phyloP scores from a whole-genome alignment of 2,888 invertebrate genomes.

The Archips crataeganus region DNA sequence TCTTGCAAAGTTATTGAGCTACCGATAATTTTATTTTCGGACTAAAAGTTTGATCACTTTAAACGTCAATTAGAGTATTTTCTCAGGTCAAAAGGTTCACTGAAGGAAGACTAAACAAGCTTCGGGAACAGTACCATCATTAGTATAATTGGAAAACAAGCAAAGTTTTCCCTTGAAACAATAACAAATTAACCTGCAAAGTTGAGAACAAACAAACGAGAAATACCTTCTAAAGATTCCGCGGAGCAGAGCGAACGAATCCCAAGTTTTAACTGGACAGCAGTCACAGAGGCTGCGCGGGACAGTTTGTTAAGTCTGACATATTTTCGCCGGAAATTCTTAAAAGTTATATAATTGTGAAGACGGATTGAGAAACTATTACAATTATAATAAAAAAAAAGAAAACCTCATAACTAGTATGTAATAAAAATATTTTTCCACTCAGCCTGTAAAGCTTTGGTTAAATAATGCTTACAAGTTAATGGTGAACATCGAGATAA shows the following conservation, averaged over 20 bases:
- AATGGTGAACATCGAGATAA: too few species aligned
- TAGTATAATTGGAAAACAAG: conserved; percentile 41
- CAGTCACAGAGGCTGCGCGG: conserved; percentile 11
- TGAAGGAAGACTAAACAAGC: conserved; percentile 6
- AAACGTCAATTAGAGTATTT: conserved; percentile 16
- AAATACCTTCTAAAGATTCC: conserved; percentile 38
- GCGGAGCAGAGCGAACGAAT: conserved; percentile 13
- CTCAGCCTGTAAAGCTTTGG: too few species aligned
- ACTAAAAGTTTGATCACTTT: neutral
- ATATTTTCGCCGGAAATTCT: neutral
- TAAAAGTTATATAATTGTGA: neutral
- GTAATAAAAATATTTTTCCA: too few species aligned
- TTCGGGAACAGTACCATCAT: conserved; percentile 31
- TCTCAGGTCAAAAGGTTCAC: conserved; percentile 15
- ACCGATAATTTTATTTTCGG: conserved; percentile 1
- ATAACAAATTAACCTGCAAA: conserved; percentile 40
- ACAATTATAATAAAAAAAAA: neutral
- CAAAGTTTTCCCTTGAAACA: conserved; percentile 32
- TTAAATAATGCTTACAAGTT: too few species aligned
- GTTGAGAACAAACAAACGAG: conserved; percentile 40
- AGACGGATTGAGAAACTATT: neutral
- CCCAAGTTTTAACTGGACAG: conserved; percentile 37
- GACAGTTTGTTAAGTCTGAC: conserved; percentile 21
- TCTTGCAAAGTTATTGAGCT: neutral
- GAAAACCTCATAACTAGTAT: too few species aligned